Evolutionary conservation across 2,888 invertebrate genomes (phyloP), one percentile per base, ranked within the genome.

Genomic region (Spialia ferax): DNA sequence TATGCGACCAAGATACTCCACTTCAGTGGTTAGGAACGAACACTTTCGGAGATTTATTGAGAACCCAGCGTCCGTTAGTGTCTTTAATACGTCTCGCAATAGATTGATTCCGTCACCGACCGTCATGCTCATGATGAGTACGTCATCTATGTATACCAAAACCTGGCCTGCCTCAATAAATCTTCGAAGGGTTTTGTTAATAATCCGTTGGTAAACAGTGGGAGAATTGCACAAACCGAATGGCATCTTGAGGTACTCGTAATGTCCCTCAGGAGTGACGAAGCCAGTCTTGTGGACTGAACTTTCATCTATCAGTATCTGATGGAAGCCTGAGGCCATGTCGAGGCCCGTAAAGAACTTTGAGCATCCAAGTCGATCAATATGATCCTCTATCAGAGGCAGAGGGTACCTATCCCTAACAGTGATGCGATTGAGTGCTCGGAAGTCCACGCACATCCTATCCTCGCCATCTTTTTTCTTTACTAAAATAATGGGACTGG

Each of bases 81-180:
- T 50, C 3, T 48, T 18, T 7, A 61, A 13, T 0, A 61, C 60
- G 1, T 13, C 6, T n/a, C 7, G 4, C 6, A 60, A 11, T 5
- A 26, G 7, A 4, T 10, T 1, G 1, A 60, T 23, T 0, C 60
- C 60, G 4, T 26, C 26, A 0, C 18, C 18, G 0, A 60, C 7
- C 1, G 26, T 45, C 0, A 0, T 18, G 7, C 60, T 60, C 18
- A 60, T 0, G 1, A 61, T 5, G 0, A 61, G 48, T 1, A 61
- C 61, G 6, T 61, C 61, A 20, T 61, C 61, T n/a, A 61, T 13
- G 7, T 61, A 50, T 4, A 61, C 72, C 7, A 72, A 71, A 2
- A 59, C 56, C 0, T 45, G 7, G n/a, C 60, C 60, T 5, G 52
- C 18, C 22, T 62, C 52, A 15, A 62, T 52, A 15, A 7, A 20